Conservation (phyloP, 2,888 invertebrate genomes). For the Nymphalis c-album region DNA sequence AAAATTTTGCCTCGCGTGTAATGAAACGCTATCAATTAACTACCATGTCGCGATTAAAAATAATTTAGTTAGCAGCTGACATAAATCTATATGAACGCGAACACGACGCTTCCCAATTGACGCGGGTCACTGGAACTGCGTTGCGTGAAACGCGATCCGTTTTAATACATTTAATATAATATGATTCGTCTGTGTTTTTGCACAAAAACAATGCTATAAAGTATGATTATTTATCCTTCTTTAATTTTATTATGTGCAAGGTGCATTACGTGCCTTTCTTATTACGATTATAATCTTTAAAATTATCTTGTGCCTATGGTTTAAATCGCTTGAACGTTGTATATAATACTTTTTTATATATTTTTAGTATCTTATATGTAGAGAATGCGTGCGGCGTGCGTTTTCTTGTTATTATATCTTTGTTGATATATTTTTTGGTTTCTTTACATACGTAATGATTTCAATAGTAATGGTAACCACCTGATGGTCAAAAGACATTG, state of each 20-base stretch:
- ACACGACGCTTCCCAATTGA: constrained; percentile 62
- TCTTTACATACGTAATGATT: too few species aligned
- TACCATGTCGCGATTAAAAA: constrained; percentile 50
- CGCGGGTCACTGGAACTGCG: constrained; percentile 66
- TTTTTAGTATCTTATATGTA: too few species aligned
- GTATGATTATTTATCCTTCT: neutral
- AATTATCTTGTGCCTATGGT: too few species aligned
- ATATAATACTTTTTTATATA: too few species aligned
- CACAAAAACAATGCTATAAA: neutral
- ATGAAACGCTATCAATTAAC: constrained; percentile 18
- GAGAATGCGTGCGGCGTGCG: too few species aligned
- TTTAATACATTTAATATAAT: constrained; percentile 22
- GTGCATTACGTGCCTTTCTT: neutral
- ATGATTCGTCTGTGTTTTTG: constrained; percentile 21
- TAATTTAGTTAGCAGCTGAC: constrained; percentile 65
- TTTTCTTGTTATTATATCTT: too few species aligned
- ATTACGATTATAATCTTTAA: neutral
- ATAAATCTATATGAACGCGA: constrained; percentile 68
- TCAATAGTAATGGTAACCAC: too few species aligned
- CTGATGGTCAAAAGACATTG: too few species aligned
- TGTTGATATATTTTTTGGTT: too few species aligned
- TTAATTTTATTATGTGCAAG: neutral
- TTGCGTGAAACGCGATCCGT: constrained; percentile 56
- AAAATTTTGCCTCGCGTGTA: neutral
- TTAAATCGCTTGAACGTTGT: too few species aligned